A percentile compares a stretch with the other conserved stretches of the same genome.
phyloP scores from a whole-genome alignment of 2,797 vertebrate species.

The Pipistrellus kuhlii region DNA sequence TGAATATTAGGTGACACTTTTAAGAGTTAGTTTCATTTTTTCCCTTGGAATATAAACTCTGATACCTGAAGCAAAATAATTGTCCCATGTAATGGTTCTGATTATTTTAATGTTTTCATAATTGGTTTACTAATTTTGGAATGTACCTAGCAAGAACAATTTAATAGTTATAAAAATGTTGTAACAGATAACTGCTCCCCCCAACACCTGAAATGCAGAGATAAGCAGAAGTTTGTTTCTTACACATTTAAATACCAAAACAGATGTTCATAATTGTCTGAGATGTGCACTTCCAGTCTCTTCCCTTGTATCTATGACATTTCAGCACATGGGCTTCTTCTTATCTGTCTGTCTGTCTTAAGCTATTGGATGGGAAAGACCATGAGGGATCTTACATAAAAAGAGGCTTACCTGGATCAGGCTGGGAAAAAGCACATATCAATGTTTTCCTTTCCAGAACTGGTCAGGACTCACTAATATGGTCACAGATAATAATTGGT shows the following conservation, averaged over 20 bases:
- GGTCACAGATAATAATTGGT: background rate
- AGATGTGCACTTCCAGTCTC: background rate
- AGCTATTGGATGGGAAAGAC: background rate
- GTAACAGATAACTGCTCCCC: background rate
- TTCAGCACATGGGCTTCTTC: background rate
- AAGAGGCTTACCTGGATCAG: background rate
- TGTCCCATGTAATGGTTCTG: background rate
- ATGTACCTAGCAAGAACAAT: background rate
- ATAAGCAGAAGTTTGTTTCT: background rate
- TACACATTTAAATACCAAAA: background rate
- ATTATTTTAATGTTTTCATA: background rate
- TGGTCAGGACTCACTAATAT: background rate
- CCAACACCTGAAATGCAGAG: background rate
- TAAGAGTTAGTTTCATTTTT: background rate
- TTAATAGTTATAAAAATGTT: background rate
- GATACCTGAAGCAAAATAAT: slow-evolving; percentile 23
- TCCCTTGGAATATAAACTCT: background rate
- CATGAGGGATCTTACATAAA: background rate
- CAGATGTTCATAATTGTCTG: background rate
- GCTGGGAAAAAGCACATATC: background rate
- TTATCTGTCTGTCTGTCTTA: background rate
- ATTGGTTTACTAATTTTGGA: slow-evolving; percentile 21
- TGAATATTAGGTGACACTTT: background rate
- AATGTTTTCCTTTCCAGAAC: background rate
- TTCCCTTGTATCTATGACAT: background rate